Percentiles rank a stretch among this genome's conserved stretches.
Conservation (phyloP, 2,113 vertebrate species). For the Scartelaos histophorus region DNA sequence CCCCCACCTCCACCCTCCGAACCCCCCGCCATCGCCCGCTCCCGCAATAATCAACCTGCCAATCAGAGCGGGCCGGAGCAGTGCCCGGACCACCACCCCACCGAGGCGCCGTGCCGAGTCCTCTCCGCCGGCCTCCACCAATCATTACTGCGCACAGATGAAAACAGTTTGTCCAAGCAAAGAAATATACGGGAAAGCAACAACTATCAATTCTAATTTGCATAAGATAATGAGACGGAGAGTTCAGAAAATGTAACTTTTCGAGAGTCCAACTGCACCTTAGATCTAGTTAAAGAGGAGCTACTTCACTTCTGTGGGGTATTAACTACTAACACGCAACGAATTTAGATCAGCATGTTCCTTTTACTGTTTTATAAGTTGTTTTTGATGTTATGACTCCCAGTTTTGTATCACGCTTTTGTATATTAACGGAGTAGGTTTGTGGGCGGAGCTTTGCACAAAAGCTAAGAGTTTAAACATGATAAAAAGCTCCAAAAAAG, state of each 20-base stretch:
- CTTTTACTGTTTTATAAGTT: no score
- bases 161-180: no score
- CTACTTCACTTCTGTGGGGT: no score
- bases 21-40: background rate
- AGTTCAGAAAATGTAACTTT: no score
- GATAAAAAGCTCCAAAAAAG: no score
- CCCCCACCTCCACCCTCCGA: background rate
- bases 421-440: no score
- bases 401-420: no score
- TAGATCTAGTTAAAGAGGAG: background rate
- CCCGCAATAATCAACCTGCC: slow-evolving; percentile 14
- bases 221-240: background rate
- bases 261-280: background rate
- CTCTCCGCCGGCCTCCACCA: background rate
- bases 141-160: background rate
- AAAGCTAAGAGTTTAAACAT: no score
- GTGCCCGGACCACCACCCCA: background rate
- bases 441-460: no score
- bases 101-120: background rate
- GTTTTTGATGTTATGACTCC: no score
- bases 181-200: background rate
- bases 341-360: no score
- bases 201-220: background rate
- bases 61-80: background rate
- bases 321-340: no score